These are phyloP conservation scores for Pseudomyrmex concolor DNA, from an alignment of 1,140 invertebrate species.

Conservation along the genomic window DNA sequence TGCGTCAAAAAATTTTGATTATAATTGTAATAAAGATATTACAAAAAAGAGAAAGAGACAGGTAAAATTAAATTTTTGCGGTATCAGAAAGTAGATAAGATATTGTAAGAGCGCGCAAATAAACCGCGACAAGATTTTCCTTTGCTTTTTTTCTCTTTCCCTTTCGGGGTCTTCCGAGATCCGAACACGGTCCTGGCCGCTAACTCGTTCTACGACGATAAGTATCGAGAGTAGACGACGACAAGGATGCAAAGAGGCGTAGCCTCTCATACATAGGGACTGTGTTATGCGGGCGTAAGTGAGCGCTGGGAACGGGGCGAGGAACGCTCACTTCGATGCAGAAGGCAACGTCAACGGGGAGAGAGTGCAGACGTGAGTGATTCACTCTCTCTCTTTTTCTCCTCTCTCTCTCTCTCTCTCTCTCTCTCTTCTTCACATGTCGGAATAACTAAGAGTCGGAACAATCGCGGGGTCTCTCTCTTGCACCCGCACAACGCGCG, in stretches of 20 bases:
- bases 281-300: constrained; percentile 80
- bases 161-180: not conserved
- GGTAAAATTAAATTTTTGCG: too few relatives aligned
- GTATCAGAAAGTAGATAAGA: not conserved
- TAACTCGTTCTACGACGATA: constrained; percentile 62
- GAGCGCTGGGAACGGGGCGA: constrained; percentile 78
- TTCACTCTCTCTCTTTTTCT: constrained; percentile 70
- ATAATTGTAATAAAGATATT: not conserved
- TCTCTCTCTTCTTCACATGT: constrained; percentile 18
- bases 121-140: not conserved
- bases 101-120: not conserved
- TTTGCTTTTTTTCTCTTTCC: too few relatives aligned
- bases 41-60: not conserved
- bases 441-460: constrained; percentile 77
- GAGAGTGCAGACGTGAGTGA: constrained; percentile 79
- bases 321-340: constrained; percentile 41
- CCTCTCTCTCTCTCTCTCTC: constrained; percentile 38
- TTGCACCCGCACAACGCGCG: constrained; percentile 71
- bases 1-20: not conserved
- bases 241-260: constrained; percentile 59
- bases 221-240: constrained; percentile 70
- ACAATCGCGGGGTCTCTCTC: constrained; percentile 44
- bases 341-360: constrained; percentile 67
- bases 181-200: constrained; percentile 50
- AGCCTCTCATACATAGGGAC: constrained; percentile 44